A percentile compares a stretch with the other conserved stretches of the same genome.
phyloP scores from a whole-genome alignment of 2,113 vertebrate genomes.

The Balaeniceps rex region DNA sequence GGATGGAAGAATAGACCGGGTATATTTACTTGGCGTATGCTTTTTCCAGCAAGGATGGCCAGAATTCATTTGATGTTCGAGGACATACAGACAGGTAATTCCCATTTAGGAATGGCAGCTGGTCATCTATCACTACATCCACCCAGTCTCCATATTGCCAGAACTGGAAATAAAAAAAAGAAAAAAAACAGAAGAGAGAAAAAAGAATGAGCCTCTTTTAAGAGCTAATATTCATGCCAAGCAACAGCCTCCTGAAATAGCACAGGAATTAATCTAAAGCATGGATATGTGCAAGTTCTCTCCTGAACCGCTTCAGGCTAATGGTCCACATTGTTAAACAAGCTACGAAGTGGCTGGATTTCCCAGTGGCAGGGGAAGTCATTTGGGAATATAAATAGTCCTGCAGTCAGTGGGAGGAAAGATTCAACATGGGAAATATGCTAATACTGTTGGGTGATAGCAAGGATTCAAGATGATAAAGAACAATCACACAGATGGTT shows the following conservation, averaged over 20 bases:
- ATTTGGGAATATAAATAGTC: neutral
- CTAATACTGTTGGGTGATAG: neutral
- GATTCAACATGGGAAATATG: neutral
- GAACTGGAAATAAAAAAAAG: constrained; percentile 60
- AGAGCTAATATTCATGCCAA: neutral
- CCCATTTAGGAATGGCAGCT: constrained; percentile 55
- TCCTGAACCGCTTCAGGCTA: neutral
- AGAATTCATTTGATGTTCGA: constrained; percentile 83
- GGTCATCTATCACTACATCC: constrained; percentile 79
- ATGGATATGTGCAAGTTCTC: neutral
- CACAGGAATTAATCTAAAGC: neutral
- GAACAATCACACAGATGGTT: neutral
- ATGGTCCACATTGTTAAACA: neutral
- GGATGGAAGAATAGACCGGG: neutral
- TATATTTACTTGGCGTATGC: constrained; percentile 89
- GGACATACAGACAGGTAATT: constrained; percentile 69
- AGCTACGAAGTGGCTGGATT: neutral
- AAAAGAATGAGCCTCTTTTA: neutral
- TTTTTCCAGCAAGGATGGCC: constrained; percentile 93
- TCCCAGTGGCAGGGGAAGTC: neutral
- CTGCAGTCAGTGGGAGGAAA: neutral
- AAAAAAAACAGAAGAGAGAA: neutral
- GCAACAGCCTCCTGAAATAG: neutral
- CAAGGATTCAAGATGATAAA: neutral
- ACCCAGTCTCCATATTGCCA: constrained; percentile 78